Conservation (phyloP, 2,888 invertebrate species). For the Cepaea hortensis region DNA sequence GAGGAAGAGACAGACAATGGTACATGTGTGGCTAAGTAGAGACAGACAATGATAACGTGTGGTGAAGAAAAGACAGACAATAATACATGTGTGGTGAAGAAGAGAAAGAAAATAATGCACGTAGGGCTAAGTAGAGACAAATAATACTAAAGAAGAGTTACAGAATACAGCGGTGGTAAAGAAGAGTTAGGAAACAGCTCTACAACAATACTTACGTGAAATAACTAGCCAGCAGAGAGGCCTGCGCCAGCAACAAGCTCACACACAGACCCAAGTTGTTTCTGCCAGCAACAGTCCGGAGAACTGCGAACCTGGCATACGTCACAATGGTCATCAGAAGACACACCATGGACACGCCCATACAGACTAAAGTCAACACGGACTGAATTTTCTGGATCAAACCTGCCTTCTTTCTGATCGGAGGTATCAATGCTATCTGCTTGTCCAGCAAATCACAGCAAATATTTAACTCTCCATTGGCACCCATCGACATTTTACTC, state of each 20-base stretch:
- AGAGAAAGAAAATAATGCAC: too few species aligned
- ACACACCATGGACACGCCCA: slow-evolving; percentile 30
- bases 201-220: background rate
- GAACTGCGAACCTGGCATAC: slow-evolving; percentile 10
- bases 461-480: background rate
- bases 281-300: slow-evolving; percentile 23
- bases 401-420: background rate
- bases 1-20: too few species aligned
- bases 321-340: slow-evolving; percentile 28
- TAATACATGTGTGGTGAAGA: too few species aligned
- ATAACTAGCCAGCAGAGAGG: background rate
- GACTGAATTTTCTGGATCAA: background rate
- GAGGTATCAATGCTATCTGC: background rate
- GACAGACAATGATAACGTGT: too few species aligned
- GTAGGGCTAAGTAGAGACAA: too few species aligned
- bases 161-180: too few species aligned
- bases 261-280: slow-evolving; percentile 32
- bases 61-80: too few species aligned
- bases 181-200: too few species aligned
- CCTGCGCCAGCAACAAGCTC: slow-evolving; percentile 27
- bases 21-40: too few species aligned
- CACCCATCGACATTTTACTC: background rate
- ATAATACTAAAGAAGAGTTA: too few species aligned
- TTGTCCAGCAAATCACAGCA: slow-evolving; percentile 11
- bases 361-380: slow-evolving; percentile 17